Evolutionary conservation across 2,888 invertebrate genomes (phyloP).

Genomic region (Chalcosyrphus nemorum): DNA sequence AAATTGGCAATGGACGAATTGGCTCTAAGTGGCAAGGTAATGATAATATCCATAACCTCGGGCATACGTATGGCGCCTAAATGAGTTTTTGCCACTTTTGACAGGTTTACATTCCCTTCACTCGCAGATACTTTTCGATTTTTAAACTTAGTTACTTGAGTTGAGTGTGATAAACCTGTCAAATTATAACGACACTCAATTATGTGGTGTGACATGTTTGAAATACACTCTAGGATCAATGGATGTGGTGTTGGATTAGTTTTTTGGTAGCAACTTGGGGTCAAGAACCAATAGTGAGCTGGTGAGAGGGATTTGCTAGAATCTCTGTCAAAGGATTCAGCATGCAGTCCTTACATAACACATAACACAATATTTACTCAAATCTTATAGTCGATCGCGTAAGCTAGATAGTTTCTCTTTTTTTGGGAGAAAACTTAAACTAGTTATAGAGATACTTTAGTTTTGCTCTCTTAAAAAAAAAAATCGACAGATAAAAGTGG

Average conservation of each 20-base stretch:
- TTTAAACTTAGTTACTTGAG: constrained; percentile 7
- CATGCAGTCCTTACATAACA: no score
- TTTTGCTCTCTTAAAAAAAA: background rate
- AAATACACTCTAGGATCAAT: background rate
- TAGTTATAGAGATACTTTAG: background rate
- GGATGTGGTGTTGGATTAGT: background rate
- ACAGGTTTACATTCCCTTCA: constrained; percentile 49
- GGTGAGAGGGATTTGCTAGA: background rate
- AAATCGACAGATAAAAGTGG: constrained; percentile 5
- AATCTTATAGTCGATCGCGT: background rate
- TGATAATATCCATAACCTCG: constrained; percentile 47
- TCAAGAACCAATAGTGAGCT: background rate
- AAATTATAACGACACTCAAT: constrained; percentile 16
- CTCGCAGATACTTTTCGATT: background rate
- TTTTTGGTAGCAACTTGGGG: background rate
- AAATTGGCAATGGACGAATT: background rate
- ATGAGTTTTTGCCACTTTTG: constrained; percentile 51
- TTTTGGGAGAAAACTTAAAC: background rate
- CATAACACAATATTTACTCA: no score
- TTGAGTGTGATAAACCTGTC: constrained; percentile 38
- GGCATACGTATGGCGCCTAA: constrained; percentile 52
- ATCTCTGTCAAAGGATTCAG: background rate
- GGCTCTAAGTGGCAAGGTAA: constrained; percentile 12
- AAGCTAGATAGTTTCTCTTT: background rate
- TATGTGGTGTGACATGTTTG: constrained; percentile 11